Evolutionary conservation across 1,140 invertebrate species (phyloP).

Genomic region (Protaetia brevitarsis): DNA sequence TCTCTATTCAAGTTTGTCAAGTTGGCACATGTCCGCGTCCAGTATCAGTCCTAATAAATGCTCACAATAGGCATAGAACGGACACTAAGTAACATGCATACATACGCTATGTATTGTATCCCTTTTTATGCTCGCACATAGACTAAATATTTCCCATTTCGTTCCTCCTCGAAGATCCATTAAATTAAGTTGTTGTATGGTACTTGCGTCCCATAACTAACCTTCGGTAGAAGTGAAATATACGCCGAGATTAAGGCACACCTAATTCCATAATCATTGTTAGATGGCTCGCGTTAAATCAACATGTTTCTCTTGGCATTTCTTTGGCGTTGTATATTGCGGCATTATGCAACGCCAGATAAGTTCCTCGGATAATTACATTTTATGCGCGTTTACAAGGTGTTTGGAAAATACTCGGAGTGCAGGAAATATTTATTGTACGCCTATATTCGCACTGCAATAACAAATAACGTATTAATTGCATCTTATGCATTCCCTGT

Average conservation of each 20-base stretch:
- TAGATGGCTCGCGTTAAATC: conserved; percentile 9
- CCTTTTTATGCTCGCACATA: background rate
- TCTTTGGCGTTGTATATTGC: conserved; percentile 4
- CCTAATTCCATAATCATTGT: conserved; percentile 16
- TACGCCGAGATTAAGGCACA: conserved; percentile 4
- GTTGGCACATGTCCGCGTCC: conserved; percentile 5
- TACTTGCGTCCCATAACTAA: conserved; percentile 7
- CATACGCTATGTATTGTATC: background rate
- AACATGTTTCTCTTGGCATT: conserved; percentile 1
- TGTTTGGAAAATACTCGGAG: background rate
- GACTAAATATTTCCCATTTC: conserved; percentile 1
- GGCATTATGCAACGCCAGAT: conserved; percentile 9
- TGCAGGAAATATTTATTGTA: background rate
- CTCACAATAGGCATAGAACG: background rate
- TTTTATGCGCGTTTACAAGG: conserved; percentile 14
- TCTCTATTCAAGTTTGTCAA: conserved; percentile 30
- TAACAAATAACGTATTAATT: background rate
- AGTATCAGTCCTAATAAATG: background rate
- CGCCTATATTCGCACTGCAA: background rate
- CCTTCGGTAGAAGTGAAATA: conserved; percentile 8
- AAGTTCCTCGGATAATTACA: conserved; percentile 1
- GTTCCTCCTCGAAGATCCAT: background rate
- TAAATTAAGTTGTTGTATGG: conserved; percentile 17
- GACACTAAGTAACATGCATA: background rate
- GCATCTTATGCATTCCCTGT: background rate